Conservation (phyloP, 2,113 vertebrate species). For the Lanius collurio region DNA sequence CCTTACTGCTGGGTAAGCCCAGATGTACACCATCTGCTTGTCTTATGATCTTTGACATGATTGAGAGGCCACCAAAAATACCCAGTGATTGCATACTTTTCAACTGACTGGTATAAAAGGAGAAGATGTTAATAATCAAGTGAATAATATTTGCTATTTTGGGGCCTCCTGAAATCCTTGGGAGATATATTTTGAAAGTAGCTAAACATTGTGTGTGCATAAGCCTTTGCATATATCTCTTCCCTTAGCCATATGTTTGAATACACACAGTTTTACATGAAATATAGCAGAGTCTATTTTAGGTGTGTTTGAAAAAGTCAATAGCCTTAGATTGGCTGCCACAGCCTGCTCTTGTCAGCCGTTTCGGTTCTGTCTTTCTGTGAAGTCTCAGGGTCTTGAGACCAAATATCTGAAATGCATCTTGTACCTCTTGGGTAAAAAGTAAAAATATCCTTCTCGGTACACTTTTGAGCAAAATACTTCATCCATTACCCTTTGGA, state of each 20-base stretch:
- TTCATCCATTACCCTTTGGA: not conserved
- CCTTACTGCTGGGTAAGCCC: conserved; percentile 66
- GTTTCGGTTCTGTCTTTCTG: not conserved
- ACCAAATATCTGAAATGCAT: not conserved
- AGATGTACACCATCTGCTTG: conserved; percentile 71
- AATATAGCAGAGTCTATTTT: conserved; percentile 56
- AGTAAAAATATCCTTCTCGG: not conserved
- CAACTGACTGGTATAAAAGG: conserved; percentile 55
- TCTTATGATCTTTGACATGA: conserved; percentile 69
- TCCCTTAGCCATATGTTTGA: conserved; percentile 61
- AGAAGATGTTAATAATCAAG: conserved; percentile 71
- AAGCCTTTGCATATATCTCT: conserved; percentile 47
- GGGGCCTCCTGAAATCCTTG: conserved; percentile 50
- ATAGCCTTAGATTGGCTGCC: conserved; percentile 36
- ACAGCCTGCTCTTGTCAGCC: not conserved
- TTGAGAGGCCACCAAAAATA: conserved; percentile 70
- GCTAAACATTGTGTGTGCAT: conserved; percentile 29
- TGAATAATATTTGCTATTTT: conserved; percentile 49
- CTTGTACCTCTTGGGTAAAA: not conserved
- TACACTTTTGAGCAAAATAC: not conserved
- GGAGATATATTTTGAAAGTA: conserved; percentile 43
- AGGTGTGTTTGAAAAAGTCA: conserved; percentile 58
- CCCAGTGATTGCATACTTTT: conserved; percentile 61
- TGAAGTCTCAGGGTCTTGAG: not conserved
- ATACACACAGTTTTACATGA: conserved; percentile 53